phyloP scores from a whole-genome alignment of 2,888 invertebrate species.

The Brachyopa scutellaris region DNA sequence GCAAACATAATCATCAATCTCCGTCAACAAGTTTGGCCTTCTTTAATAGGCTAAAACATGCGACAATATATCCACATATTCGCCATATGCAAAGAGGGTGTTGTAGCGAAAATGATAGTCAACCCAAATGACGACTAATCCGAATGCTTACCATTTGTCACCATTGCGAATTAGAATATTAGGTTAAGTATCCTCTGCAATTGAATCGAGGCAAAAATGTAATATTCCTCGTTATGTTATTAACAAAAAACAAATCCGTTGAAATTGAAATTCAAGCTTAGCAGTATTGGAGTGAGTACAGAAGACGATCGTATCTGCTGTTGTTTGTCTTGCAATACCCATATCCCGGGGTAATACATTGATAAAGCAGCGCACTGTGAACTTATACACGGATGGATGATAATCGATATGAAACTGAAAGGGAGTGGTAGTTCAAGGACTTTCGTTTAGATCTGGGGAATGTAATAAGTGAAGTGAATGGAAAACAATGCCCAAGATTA shows the following conservation, averaged over 20 bases:
- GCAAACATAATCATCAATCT: slow-evolving; percentile 39
- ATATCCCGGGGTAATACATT: slow-evolving; percentile 1
- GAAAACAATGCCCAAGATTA: slow-evolving; percentile 16
- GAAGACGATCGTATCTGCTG: background rate
- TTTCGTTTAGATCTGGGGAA: background rate
- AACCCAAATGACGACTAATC: slow-evolving; percentile 17
- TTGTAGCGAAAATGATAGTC: slow-evolving; percentile 9
- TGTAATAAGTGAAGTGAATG: background rate
- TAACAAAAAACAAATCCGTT: background rate
- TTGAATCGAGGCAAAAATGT: background rate
- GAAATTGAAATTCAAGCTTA: background rate
- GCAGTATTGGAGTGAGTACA: background rate
- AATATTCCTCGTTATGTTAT: slow-evolving; percentile 1
- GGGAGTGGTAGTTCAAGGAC: background rate
- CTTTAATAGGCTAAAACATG: slow-evolving; percentile 16
- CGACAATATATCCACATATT: background rate
- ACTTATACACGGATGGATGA: slow-evolving; percentile 8
- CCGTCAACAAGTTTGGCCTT: slow-evolving; percentile 49
- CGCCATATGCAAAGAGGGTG: background rate
- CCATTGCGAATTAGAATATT: slow-evolving; percentile 38
- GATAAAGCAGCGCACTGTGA: background rate
- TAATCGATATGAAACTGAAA: slow-evolving; percentile 40
- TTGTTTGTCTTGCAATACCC: background rate
- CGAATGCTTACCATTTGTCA: slow-evolving; percentile 35
- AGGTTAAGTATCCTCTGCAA: slow-evolving; percentile 42